Evolutionary conservation across 2,888 invertebrate genomes (phyloP), one percentile per base, ranked within the genome.

Genomic region (Iphiclides podalirius): DNA sequence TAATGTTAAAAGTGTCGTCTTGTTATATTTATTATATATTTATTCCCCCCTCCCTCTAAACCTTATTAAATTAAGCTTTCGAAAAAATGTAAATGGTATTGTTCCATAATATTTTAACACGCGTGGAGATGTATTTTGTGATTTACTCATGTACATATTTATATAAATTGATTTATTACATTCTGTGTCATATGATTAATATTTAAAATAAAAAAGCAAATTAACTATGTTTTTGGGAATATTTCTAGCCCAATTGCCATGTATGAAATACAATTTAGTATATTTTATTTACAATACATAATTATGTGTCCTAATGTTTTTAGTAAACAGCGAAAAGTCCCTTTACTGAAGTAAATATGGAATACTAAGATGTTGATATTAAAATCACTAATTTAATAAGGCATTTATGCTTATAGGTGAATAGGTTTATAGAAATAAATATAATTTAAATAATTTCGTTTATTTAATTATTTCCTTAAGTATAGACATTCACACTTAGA

Each of bases 381-480:
- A 42, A 39, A 37, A 55, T 52, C 47, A 41, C 41, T 50, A 53
- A 57, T 67, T 68, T 58, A 59, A 61, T 72, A 69, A 70, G 68
- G 71, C 68, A 73, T 69, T 70, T 70, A 75, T 75, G 74, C 70
- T 66, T 66, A 63, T 64, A 63, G 60, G 57, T 61, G 63, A 64
- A 66, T 55, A 52, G 35, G 72, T 72, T 72, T 66, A 31, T 70
- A 68, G 60, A 64, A 82, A 79, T 82, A 82, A 83, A 82, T 60
- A 64, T 66, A 60, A 61, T 66, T 53, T 64, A 72, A 71, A 62
- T 59, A 14, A 8, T 3, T 16, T 26, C 17, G 14, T 34, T 47
- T 44, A 38, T 40, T 52, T 48, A 20, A 4, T 23, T 45, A 9
- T 51, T 54, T 53, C 35, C 43, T 52, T 52, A 44, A n/a, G 37